These are phyloP conservation scores for Trichonephila clavata DNA, from an alignment of 1,140 invertebrate genomes.

Conservation along the genomic window DNA sequence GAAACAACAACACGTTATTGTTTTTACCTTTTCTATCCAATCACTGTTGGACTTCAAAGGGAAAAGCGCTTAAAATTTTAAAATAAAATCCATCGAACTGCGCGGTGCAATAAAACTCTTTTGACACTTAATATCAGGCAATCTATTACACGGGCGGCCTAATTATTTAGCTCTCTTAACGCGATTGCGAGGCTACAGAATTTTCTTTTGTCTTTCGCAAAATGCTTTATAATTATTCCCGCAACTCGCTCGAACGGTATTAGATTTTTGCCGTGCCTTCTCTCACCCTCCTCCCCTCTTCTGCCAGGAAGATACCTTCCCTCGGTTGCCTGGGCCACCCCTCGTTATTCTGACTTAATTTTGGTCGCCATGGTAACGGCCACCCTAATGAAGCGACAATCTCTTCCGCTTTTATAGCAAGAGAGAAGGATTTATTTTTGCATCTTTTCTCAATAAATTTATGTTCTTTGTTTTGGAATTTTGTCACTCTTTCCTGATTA, in stretches of 20 bases:
- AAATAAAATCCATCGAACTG: too few species aligned
- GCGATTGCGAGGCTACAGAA: background rate
- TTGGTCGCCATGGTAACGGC: conserved; percentile 27
- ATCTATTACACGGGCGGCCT: background rate
- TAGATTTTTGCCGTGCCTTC: conserved; percentile 47
- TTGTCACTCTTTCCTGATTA: background rate
- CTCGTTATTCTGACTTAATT: conserved; percentile 61
- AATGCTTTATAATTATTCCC: background rate
- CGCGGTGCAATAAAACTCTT: too few species aligned
- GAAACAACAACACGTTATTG: too few species aligned
- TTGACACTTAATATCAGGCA: too few species aligned
- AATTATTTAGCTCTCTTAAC: background rate
- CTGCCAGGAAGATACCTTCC: conserved; percentile 37
- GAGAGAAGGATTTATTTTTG: background rate
- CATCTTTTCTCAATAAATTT: background rate
- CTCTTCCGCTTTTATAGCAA: background rate
- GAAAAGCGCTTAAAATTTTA: too few species aligned
- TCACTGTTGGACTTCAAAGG: too few species aligned
- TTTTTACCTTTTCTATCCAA: too few species aligned
- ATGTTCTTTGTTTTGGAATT: background rate
- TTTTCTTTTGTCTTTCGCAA: background rate
- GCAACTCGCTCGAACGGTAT: background rate
- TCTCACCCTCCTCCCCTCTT: background rate
- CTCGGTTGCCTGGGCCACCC: conserved; percentile 50
- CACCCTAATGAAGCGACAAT: conserved; percentile 28